phyloP scores from a whole-genome alignment of 2,797 vertebrate species.

The Eulemur rubriventer region DNA sequence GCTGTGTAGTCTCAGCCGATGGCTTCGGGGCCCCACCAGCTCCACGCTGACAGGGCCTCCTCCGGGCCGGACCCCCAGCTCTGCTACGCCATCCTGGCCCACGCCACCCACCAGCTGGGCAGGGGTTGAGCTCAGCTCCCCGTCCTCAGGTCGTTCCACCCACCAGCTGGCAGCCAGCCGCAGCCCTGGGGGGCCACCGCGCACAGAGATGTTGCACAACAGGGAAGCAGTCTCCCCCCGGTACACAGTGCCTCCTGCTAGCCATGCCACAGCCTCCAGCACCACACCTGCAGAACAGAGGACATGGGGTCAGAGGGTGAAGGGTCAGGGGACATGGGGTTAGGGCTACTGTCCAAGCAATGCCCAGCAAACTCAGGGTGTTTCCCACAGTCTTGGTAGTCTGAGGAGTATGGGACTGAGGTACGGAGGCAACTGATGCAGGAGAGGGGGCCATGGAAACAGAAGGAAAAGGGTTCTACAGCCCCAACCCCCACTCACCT shows the following conservation, averaged over 20 bases:
- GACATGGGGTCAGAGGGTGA: neutral
- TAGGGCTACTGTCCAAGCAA: neutral
- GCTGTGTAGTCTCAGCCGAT: constrained; percentile 80
- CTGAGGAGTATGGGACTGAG: neutral
- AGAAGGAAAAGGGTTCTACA: neutral
- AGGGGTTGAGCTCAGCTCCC: constrained; percentile 66
- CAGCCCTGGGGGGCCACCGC: constrained; percentile 83
- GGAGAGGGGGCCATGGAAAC: neutral
- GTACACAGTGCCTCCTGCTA: constrained; percentile 88
- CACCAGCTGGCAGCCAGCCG: constrained; percentile 90
- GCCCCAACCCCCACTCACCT: constrained; percentile 61
- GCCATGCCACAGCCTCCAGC: constrained; percentile 84
- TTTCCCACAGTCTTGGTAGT: neutral
- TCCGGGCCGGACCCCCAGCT: constrained; percentile 81
- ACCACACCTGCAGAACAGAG: constrained; percentile 84
- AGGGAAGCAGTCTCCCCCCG: constrained; percentile 89
- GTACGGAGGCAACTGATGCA: neutral
- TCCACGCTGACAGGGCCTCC: constrained; percentile 89
- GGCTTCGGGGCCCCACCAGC: constrained; percentile 75
- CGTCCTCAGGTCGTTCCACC: constrained; percentile 70
- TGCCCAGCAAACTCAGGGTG: neutral
- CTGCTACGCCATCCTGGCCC: constrained; percentile 88
- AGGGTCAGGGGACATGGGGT: neutral
- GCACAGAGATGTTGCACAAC: constrained; percentile 90
- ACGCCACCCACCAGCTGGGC: constrained; percentile 84